Conservation (phyloP, 2,113 vertebrate species). For the Amia ocellicauda region DNA sequence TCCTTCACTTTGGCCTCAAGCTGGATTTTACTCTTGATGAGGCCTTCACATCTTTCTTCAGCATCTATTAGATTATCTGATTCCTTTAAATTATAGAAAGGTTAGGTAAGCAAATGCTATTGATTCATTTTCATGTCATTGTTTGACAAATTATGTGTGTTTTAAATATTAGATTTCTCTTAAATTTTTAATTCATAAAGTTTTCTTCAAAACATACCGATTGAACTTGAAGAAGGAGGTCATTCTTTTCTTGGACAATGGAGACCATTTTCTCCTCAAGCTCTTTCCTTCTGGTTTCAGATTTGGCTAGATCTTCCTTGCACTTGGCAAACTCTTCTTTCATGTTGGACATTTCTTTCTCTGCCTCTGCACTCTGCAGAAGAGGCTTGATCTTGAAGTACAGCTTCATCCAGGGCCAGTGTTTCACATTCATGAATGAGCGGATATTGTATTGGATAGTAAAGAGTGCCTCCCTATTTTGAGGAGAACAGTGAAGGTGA, state of each 20-base stretch:
- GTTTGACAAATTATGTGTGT: too few species aligned
- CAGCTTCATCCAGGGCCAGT: constrained; percentile 29
- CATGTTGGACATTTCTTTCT: constrained; percentile 25
- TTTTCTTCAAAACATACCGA: neutral
- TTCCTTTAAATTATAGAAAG: constrained; percentile 5
- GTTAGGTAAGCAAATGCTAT: too few species aligned
- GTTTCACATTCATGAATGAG: constrained; percentile 32
- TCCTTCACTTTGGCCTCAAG: too few species aligned
- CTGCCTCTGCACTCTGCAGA: constrained; percentile 37
- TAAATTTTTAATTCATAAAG: neutral
- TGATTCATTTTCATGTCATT: too few species aligned
- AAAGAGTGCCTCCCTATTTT: constrained; percentile 63
- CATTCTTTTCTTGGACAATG: constrained; percentile 58
- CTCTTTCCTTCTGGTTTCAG: constrained; percentile 65
- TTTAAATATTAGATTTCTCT: too few species aligned
- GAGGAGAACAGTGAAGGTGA: constrained; percentile 9
- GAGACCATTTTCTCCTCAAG: constrained; percentile 72
- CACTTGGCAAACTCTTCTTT: constrained; percentile 13
- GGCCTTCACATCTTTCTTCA: constrained; percentile 23
- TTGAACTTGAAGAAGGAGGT: constrained; percentile 16
- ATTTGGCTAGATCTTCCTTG: constrained; percentile 19
- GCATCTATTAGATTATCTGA: constrained; percentile 22
- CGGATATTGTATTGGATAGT: constrained; percentile 65
- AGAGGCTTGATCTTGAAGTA: constrained; percentile 30
- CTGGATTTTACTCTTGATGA: too few species aligned